Evolutionary conservation across 2,113 vertebrate genomes (phyloP), one percentile per base, ranked within the genome.

Genomic region (Callorhinus ursinus): DNA sequence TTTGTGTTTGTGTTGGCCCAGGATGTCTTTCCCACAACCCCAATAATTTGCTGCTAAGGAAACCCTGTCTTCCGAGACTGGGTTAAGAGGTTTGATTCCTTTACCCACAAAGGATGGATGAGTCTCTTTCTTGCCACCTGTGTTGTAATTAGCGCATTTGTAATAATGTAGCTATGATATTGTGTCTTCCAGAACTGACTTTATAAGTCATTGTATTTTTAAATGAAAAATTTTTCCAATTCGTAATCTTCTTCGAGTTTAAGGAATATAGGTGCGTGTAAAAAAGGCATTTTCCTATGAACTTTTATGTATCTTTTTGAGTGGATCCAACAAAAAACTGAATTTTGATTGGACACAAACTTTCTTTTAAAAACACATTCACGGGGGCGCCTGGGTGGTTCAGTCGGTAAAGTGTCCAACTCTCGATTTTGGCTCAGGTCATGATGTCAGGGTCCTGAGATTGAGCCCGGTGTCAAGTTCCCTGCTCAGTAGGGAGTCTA

Each of bases 291-390:
- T 76, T 55, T 59, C 6, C 85, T 69, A 31, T 65, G 57, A 87
- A 0, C 2, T 79, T 59, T 84, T 69, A 91, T 71, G 36, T 6
- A 72, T 42, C 7, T 72, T 79, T 84, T 80, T 89, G 9, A 93
- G 28, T 61, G 67, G 39, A n/a, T 53, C 26, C 42, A 95, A 84
- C 31, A 61, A 11, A 95, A 94, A 85, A 28, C 26, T 84, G 26
- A 88, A 67, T 81, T 89, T 86, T 94, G 36, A 80, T 19, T 93
- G 13, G 63, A 18, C 49, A 49, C 8, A 84, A 59, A 33, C 5
- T 84, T 91, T 93, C 13, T 94, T 71, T 86, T 49, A 49, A 85
- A 95, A 89, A 69, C 80, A 61, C 39, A 28, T 90, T 86, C 71
- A 81, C 63, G 2, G 28, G 28, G 28, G 63, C 31, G 63, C 63